Base-by-base conservation (phyloP, 2,113 vertebrate species). In the Euleptes europaea region DNA sequence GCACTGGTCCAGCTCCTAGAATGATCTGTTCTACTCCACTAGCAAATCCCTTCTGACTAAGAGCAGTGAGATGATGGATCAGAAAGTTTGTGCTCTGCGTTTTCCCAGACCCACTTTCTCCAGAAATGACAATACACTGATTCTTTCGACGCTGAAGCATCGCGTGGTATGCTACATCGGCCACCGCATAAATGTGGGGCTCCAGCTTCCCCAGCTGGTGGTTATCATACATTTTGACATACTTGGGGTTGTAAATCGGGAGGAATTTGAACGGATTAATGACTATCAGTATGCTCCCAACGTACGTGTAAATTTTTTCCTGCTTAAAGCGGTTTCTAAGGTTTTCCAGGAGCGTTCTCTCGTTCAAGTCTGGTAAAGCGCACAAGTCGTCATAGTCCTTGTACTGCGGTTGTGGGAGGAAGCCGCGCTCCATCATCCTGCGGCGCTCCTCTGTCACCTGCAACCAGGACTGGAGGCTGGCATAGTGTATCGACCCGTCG, bases 61-160 rank as follows among this genome's bases (percentile, higher is more conserved):
- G 98, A 54, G 99, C 98, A 0, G 99, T 99, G 90, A 99, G 97
- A 94, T 99, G 98, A 92, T 99, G 98, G 93, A 99, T 99, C 83
- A 99, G 97, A 87, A 99, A 99, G 96, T 99, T 99, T 91, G 99
- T 99, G 96, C 99, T 99, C 94, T 99, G 98, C 0, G 98, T 99
- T 95, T 99, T 99, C 40, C 98, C 98, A 0, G 99, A 99, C 80
- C 99, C 98, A 0, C 98, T 99, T 94, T 99, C 99, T 84, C 98
- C 99, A 0, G 98, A 99, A 94, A 99, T 99, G 49, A 99, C 98
- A 0, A 99, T 98, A 94, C 99, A 99, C 94, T 99, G 99, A 93
- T 99, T 99, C 83, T 95, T 97, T 90, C 94, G 97, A n/a, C 97
- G 96, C 93, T 98, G 97, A 79, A 99, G 97, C 99, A 99, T 99